These are phyloP conservation scores for Furcifer pardalis DNA, from an alignment of 2,797 vertebrate genomes.

Conservation along the genomic window DNA sequence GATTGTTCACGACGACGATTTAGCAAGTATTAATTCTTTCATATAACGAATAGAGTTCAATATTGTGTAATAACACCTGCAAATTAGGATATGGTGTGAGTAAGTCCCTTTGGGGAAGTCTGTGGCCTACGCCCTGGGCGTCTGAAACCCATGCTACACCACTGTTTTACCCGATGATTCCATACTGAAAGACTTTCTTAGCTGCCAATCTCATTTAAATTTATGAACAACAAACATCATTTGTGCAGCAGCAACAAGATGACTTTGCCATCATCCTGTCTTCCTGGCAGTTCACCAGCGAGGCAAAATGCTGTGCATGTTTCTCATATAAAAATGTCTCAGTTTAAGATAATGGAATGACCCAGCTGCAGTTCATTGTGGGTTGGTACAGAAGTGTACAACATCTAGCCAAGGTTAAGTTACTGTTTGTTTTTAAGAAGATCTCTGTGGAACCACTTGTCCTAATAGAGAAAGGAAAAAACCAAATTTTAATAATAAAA, in stretches of 20 bases:
- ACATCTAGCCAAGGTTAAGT: constrained; percentile 68
- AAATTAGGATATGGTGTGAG: too few relatives aligned
- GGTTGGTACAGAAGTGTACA: constrained; percentile 64
- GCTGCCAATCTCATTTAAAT: background rate
- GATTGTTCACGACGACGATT: too few relatives aligned
- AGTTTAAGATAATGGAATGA: constrained; percentile 27
- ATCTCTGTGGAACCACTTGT: constrained; percentile 30
- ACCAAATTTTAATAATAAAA: background rate
- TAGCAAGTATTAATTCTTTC: too few relatives aligned
- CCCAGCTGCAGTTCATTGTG: constrained; percentile 67
- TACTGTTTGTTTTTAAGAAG: constrained; percentile 64
- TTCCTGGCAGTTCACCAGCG: constrained; percentile 7
- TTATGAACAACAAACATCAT: background rate
- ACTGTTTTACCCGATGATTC: background rate
- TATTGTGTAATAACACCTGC: too few relatives aligned
- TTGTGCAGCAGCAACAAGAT: background rate
- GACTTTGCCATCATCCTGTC: background rate
- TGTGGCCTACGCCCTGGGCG: too few relatives aligned
- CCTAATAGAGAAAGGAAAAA: constrained; percentile 52
- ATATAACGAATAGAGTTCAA: too few relatives aligned
- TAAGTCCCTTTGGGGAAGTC: too few relatives aligned
- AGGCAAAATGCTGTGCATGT: background rate
- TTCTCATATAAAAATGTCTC: constrained; percentile 2
- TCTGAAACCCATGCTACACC: too few relatives aligned
- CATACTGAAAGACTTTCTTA: background rate